Evolutionary conservation across 2,113 vertebrate species (phyloP).

Genomic region (Rhabdomys dilectus): DNA sequence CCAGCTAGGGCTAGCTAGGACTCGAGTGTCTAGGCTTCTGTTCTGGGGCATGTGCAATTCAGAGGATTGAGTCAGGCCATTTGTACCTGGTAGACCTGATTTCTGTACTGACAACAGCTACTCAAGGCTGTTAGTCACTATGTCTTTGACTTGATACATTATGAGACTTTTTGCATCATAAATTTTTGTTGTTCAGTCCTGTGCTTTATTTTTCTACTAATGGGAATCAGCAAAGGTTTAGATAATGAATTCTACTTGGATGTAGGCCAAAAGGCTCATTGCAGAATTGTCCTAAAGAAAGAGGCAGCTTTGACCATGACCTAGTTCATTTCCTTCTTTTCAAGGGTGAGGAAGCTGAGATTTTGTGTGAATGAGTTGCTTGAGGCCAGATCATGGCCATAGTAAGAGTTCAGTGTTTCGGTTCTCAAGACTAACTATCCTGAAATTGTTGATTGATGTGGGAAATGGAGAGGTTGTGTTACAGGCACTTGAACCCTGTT

Average conservation of each 20-base stretch:
- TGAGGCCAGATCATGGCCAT: neutral
- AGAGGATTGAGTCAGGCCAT: neutral
- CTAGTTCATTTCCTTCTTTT: neutral
- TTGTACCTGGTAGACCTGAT: neutral
- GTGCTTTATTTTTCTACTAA: neutral
- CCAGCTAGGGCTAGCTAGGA: neutral
- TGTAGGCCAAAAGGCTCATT: neutral
- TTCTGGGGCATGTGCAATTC: neutral
- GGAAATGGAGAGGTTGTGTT: neutral
- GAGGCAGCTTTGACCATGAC: neutral
- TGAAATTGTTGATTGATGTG: neutral
- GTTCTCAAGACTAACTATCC: neutral
- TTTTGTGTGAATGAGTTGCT: conserved; percentile 37
- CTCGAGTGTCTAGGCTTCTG: neutral
- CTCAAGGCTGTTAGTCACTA: neutral
- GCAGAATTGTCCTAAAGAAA: neutral
- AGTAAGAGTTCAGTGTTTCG: neutral
- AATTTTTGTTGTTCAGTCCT: neutral
- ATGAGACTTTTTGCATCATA: neutral
- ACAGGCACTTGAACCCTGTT: neutral
- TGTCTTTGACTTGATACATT: neutral
- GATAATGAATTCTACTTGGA: neutral
- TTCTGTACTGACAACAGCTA: neutral
- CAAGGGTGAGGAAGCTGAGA: conserved; percentile 21
- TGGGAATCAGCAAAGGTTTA: conserved; percentile 26